phyloP scores from a whole-genome alignment of 2,888 invertebrate species.

The Andrena marginata region DNA sequence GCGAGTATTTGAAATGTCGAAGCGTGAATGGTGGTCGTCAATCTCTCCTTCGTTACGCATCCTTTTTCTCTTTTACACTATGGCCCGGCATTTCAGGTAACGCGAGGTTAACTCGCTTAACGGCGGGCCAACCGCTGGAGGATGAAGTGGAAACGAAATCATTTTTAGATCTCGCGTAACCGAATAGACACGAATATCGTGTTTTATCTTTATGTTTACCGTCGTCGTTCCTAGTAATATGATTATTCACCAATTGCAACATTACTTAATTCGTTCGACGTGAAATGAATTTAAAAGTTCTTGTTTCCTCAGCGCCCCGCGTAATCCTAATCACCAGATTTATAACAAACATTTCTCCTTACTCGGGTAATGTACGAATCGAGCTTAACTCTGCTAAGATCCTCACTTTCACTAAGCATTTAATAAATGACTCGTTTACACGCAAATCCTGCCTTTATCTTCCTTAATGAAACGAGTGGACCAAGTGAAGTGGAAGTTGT shows the following conservation, averaged over 20 bases:
- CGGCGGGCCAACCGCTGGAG: conserved; percentile 12
- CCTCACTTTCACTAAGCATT: not conserved
- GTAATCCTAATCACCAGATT: conserved; percentile 4
- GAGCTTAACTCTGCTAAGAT: conserved; percentile 7
- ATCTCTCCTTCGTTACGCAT: not conserved
- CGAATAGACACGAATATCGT: conserved; percentile 19
- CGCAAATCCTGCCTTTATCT: not conserved
- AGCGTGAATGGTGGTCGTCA: not conserved
- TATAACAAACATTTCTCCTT: conserved; percentile 17
- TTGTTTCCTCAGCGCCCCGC: not conserved
- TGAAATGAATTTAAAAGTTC: conserved; percentile 17
- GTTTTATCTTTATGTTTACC: not conserved
- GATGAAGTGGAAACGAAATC: conserved; percentile 2
- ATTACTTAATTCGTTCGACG: conserved; percentile 21
- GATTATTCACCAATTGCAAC: conserved; percentile 14
- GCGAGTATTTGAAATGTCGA: too few species aligned
- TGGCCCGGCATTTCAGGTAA: not conserved
- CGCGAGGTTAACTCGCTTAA: conserved; percentile 13
- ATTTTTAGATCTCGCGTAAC: conserved; percentile 23
- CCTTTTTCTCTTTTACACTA: not conserved
- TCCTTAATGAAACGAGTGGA: conserved; percentile 1
- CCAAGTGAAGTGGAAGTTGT: not conserved
- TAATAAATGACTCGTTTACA: conserved; percentile 12
- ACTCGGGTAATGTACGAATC: conserved; percentile 3
- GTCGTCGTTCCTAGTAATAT: conserved; percentile 5